phyloP scores from a whole-genome alignment of 2,888 invertebrate genomes.

The Mythimna albipuncta region DNA sequence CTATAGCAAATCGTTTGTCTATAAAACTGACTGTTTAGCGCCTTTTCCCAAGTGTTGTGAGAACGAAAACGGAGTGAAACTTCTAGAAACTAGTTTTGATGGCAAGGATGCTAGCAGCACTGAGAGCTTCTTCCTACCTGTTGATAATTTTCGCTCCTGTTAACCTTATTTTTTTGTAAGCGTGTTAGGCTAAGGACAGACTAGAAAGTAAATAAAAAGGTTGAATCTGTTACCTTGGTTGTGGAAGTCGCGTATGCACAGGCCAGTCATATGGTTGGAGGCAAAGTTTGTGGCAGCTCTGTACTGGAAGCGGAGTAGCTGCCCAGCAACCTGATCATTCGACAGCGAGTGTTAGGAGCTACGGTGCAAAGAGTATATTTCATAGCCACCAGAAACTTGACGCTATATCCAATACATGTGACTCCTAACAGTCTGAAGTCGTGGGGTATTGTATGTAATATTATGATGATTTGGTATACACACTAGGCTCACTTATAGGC shows the following conservation, averaged over 20 bases:
- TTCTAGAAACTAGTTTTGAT: constrained; percentile 67
- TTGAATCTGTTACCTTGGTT: not conserved
- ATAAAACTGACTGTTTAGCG: constrained; percentile 75
- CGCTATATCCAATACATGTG: not conserved
- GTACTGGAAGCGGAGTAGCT: not conserved
- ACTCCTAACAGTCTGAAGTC: not conserved
- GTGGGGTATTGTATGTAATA: not conserved
- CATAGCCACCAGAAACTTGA: not conserved
- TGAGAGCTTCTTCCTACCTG: constrained; percentile 80
- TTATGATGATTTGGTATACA: too few relatives aligned
- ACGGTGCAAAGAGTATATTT: not conserved
- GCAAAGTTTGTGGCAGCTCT: not conserved
- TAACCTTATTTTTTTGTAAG: constrained; percentile 25
- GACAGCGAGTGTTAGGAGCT: not conserved
- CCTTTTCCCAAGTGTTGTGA: constrained; percentile 87
- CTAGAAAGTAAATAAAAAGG: not conserved
- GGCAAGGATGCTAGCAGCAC: constrained; percentile 77
- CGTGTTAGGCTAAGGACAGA: not conserved
- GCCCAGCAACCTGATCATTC: not conserved
- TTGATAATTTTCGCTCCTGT: constrained; percentile 70
- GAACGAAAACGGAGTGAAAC: constrained; percentile 76
- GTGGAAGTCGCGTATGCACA: not conserved
- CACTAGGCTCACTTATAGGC: too few relatives aligned
- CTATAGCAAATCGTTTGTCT: constrained; percentile 79
- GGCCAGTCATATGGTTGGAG: not conserved